phyloP scores from a whole-genome alignment of 2,113 vertebrate species.

The Phainopepla nitens region DNA sequence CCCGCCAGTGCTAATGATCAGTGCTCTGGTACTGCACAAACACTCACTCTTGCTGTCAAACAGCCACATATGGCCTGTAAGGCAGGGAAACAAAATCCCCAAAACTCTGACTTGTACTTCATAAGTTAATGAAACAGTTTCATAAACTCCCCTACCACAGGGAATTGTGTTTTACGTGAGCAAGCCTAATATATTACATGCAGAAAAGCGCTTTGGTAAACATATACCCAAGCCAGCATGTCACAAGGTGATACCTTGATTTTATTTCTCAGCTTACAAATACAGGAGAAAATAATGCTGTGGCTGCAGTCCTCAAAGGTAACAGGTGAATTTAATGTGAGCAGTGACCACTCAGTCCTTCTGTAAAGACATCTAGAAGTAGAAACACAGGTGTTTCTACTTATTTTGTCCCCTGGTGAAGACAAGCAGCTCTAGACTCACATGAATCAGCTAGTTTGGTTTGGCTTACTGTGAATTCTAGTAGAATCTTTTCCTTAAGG shows the following conservation, averaged over 20 bases:
- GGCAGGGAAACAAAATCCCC: neutral
- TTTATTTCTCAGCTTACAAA: neutral
- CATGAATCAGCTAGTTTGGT: neutral
- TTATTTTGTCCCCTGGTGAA: neutral
- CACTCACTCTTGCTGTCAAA: neutral
- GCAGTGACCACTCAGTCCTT: neutral
- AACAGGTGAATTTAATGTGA: neutral
- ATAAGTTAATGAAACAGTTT: neutral
- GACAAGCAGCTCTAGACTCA: neutral
- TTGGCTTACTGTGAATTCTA: neutral
- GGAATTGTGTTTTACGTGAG: neutral
- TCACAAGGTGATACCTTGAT: constrained; percentile 5
- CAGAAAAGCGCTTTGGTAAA: neutral
- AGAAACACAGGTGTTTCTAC: neutral
- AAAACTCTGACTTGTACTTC: neutral
- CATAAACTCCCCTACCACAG: neutral
- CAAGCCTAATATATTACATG: neutral
- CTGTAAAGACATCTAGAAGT: neutral
- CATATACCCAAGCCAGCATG: neutral
- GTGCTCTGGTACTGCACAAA: neutral
- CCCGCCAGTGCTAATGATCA: neutral
- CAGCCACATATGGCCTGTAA: neutral
- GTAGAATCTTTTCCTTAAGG: neutral
- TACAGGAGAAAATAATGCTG: neutral
- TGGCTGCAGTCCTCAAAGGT: neutral